Percentiles rank a stretch among this genome's conserved stretches.
These are phyloP conservation scores for Chrysochloris asiatica DNA, from an alignment of 2,113 vertebrate genomes.

Conservation along the genomic window DNA sequence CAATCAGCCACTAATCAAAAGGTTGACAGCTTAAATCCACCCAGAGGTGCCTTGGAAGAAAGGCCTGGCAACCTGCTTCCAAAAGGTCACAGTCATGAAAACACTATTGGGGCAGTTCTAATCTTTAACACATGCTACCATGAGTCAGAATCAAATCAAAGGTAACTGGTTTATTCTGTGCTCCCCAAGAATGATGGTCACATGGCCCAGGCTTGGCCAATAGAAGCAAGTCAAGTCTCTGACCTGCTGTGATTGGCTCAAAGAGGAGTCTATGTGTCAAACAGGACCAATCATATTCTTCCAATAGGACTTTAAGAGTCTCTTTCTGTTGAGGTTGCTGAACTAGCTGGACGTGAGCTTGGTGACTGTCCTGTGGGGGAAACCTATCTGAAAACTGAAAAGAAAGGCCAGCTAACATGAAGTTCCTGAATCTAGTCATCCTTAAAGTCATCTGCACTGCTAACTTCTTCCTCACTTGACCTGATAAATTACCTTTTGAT, in stretches of 20 bases:
- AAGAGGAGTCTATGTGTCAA: not conserved
- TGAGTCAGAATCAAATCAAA: not conserved
- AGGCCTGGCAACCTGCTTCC: not conserved
- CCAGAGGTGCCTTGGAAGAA: not conserved
- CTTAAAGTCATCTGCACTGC: not conserved
- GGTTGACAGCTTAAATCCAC: not conserved
- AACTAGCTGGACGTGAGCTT: not conserved
- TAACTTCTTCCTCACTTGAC: not conserved
- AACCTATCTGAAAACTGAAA: not conserved
- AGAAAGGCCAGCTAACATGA: not conserved
- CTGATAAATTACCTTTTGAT: slow-evolving; percentile 38
- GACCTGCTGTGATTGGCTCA: not conserved
- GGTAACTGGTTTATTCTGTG: not conserved
- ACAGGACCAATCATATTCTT: not conserved
- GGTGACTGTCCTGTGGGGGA: not conserved
- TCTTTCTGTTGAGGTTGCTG: not conserved
- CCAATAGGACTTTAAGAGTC: not conserved
- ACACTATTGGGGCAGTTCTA: not conserved
- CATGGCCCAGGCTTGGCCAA: not conserved
- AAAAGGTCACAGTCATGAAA: not conserved
- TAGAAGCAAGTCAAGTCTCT: slow-evolving; percentile 1
- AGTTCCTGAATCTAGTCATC: not conserved
- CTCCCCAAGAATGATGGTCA: not conserved
- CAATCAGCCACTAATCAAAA: not conserved
- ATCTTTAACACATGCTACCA: not conserved